Evolutionary conservation across 2,797 vertebrate genomes (phyloP).

Genomic region (Carapus acus): DNA sequence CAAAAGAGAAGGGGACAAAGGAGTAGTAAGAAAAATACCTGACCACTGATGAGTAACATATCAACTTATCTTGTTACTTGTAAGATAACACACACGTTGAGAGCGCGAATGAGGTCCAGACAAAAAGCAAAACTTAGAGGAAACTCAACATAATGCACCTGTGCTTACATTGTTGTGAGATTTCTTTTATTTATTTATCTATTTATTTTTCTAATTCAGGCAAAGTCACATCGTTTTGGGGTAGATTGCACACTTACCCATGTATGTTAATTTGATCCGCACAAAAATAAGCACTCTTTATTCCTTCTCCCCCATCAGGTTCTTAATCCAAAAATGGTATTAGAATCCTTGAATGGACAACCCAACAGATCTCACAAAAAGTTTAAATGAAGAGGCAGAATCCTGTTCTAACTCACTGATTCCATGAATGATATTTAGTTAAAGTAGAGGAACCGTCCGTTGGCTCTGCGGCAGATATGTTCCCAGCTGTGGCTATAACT

Average conservation of each 20-base stretch:
- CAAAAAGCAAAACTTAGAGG: constrained; percentile 5
- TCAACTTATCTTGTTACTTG: constrained; percentile 64
- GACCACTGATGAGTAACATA: constrained; percentile 62
- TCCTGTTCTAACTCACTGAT: constrained; percentile 53
- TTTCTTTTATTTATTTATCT: constrained; percentile 13
- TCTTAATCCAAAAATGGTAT: constrained; percentile 61
- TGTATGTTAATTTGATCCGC: constrained; percentile 56
- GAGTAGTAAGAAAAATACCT: constrained; percentile 69
- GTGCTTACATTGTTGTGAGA: constrained; percentile 19
- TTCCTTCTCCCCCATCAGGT: constrained; percentile 44
- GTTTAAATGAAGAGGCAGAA: constrained; percentile 36
- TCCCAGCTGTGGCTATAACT: constrained; percentile 63
- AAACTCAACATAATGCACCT: constrained; percentile 45
- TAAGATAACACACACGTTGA: constrained; percentile 32
- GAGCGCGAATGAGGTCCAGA: constrained; percentile 13
- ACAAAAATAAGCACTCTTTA: constrained; percentile 46
- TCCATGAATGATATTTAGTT: constrained; percentile 54
- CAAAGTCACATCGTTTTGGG: constrained; percentile 1
- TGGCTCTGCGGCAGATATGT: constrained; percentile 45
- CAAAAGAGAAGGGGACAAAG: constrained; percentile 69
- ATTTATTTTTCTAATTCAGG: too few species aligned
- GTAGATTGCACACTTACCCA: constrained; percentile 60
- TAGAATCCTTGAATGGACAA: constrained; percentile 57
- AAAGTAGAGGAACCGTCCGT: constrained; percentile 39
- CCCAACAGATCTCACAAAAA: constrained; percentile 44